Conservation (phyloP, 2,797 vertebrate genomes). For the Micropoecilia bifurca region DNA sequence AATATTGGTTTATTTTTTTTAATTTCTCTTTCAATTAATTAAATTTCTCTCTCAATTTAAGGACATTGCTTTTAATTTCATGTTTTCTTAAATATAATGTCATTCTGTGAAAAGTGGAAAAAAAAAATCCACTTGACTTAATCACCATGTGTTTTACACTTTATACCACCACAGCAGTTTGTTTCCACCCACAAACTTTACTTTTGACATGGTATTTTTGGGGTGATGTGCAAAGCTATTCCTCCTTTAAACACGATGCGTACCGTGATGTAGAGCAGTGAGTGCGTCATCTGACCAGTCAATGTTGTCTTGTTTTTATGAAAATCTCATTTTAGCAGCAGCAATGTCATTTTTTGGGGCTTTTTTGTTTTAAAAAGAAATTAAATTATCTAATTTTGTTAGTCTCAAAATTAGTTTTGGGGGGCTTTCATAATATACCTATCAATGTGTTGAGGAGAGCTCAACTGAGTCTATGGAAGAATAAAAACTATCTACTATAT, state of each 20-base stretch:
- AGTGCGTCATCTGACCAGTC: not conserved
- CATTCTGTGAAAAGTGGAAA: not conserved
- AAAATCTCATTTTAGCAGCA: not conserved
- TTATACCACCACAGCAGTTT: not conserved
- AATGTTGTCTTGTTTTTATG: not conserved
- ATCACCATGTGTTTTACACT: not conserved
- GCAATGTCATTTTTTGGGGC: not conserved
- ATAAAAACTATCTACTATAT: not conserved
- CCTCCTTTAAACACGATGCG: not conserved
- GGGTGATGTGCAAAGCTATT: not conserved
- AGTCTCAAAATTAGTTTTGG: not conserved
- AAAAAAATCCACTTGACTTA: not conserved
- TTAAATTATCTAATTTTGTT: too few species aligned
- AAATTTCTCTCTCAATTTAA: not conserved
- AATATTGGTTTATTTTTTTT: not conserved
- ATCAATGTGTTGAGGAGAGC: not conserved
- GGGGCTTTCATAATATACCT: not conserved
- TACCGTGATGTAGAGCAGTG: not conserved
- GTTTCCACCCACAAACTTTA: not conserved
- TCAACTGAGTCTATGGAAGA: not conserved
- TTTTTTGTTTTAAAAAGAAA: too few species aligned
- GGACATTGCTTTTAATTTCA: not conserved
- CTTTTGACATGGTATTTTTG: not conserved
- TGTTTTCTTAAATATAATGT: not conserved
- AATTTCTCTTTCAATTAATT: not conserved